phyloP scores from a whole-genome alignment of 2,888 invertebrate species.

The Himalopsyche japonica region DNA sequence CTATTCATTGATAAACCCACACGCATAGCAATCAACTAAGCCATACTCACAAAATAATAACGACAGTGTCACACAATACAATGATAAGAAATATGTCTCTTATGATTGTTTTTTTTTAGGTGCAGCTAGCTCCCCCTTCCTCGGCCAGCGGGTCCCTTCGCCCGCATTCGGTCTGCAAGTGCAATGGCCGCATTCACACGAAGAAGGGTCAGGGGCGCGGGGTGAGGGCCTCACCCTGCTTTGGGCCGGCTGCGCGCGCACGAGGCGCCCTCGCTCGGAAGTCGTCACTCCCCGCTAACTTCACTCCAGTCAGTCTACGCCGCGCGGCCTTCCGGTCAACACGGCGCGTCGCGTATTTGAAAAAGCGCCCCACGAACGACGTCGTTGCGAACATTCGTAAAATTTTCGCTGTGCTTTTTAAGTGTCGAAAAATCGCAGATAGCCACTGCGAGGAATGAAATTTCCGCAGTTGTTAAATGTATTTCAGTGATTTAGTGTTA shows the following conservation, averaged over 20 bases:
- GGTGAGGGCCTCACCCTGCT: slow-evolving; percentile 58
- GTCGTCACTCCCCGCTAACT: slow-evolving; percentile 24
- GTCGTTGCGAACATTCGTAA: neutral
- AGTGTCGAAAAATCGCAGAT: neutral
- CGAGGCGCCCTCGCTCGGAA: slow-evolving; percentile 46
- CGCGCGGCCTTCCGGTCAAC: slow-evolving; percentile 31
- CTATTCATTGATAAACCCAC: neutral
- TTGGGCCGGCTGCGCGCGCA: slow-evolving; percentile 49
- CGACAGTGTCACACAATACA: neutral
- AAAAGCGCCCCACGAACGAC: neutral
- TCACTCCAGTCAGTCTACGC: slow-evolving; percentile 32
- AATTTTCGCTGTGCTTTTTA: neutral
- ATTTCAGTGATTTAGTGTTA: neutral
- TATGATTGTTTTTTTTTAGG: slow-evolving; percentile 19
- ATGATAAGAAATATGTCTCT: slow-evolving; percentile 19
- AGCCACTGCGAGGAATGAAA: neutral
- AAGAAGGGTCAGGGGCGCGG: slow-evolving; percentile 60
- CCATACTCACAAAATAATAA: neutral
- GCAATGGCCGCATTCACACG: slow-evolving; percentile 45
- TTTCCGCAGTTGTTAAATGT: neutral
- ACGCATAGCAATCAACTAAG: neutral
- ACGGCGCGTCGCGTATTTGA: slow-evolving; percentile 7
- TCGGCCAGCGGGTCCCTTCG: neutral
- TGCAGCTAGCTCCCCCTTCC: slow-evolving; percentile 16
- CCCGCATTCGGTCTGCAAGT: slow-evolving; percentile 7